phyloP scores from a whole-genome alignment of 2,888 invertebrate species.

The Siphlonurus alternatus region DNA sequence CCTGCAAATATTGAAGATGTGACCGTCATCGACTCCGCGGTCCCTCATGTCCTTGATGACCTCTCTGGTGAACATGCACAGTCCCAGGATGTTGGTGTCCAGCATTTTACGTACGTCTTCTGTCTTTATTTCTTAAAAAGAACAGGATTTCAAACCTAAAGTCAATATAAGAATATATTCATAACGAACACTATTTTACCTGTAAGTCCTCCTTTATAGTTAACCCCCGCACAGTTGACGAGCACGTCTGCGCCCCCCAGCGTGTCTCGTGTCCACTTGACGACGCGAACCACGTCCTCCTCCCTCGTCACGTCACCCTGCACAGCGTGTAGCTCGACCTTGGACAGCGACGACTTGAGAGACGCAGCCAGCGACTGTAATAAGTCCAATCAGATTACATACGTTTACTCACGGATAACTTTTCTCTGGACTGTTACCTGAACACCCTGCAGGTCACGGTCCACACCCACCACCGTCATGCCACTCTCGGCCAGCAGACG shows the following conservation, averaged over 20 bases:
- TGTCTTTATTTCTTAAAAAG: background rate
- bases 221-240: background rate
- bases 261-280: background rate
- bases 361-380: no score
- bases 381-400: no score
- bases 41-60: background rate
- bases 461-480: conserved; percentile 5
- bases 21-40: background rate
- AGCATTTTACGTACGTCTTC: background rate
- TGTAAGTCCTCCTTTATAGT: background rate
- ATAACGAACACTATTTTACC: background rate
- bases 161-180: background rate
- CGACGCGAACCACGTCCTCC: background rate
- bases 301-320: no score
- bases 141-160: background rate
- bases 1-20: background rate
- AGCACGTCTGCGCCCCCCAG: background rate
- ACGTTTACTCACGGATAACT: background rate
- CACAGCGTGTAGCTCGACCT: no score
- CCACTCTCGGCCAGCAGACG: background rate
- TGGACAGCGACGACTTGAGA: no score
- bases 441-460: no score
- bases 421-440: background rate
- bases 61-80: background rate
- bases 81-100: background rate